Evolutionary conservation across 1,140 invertebrate genomes (phyloP), one percentile per base, ranked within the genome.

Genomic region (Macrobrachium nipponense): DNA sequence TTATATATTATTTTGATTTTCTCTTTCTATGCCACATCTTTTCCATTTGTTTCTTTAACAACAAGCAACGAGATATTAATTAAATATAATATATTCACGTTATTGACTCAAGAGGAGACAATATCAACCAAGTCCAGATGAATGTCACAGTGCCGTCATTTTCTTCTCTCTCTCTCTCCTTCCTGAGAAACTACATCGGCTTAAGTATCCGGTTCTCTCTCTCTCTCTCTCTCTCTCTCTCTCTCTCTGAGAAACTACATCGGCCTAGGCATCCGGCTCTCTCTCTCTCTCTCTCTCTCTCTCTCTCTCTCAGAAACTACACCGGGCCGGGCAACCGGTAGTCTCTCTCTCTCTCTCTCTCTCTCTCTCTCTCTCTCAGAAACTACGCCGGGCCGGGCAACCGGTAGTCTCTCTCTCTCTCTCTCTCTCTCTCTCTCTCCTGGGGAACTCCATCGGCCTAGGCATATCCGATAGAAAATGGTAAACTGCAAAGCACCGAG

Each of bases 171-270:
- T 73, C n/a, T 73, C n/a, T 73, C 27, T 73, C n/a, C 10, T 0
- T 8, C 44, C 23, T 27, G 7, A 8, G 44, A 23, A 1, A 15
- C 17, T 73, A 36, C 70, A 58, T 78, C 17, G 44, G 5, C 18
- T 17, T 73, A 6, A 5, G 15, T 7, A 36, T 73, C 70, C 43
- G 7, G 20, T 43, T 10, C n/a, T 14, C 18, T 27, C 23, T 27
- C 44, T 78, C 75, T 78, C 10, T 78, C 58, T 80, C 18, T 80
- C 60, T 80, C 20, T 80, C 78, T 80, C 60, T 80, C 76, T 78
- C 72, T 75, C 72, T 75, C 72, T 75, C 72, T 75, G n/a, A n/a
- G 27, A 36, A 4, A 36, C 27, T 36, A 20, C 64, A 8, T 23
- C 68, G 27, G 23, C 43, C 15, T 72, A 15, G 59, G 23, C 60